Percentiles rank a stretch among this genome's conserved stretches.
Conservation (phyloP, 2,113 vertebrate genomes). For the Aix galericulata region DNA sequence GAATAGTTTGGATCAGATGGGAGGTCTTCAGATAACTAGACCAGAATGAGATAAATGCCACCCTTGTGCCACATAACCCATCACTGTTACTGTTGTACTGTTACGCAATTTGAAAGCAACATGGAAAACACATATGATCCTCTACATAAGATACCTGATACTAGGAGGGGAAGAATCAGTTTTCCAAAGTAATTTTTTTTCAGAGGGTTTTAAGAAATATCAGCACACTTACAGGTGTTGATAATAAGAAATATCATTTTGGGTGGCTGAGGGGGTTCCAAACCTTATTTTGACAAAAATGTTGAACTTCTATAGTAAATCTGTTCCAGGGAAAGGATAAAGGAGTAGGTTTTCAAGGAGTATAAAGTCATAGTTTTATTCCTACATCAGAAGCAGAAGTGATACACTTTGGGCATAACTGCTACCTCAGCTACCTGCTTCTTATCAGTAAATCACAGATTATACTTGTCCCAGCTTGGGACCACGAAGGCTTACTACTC, state of each 20-base stretch:
- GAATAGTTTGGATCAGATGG: not conserved
- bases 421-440: not conserved
- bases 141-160: not conserved
- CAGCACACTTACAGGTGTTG: not conserved
- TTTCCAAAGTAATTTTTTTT: not conserved
- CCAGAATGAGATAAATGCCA: not conserved
- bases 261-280: not conserved
- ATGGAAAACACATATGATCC: not conserved
- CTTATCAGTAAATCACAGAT: not conserved
- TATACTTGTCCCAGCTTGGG: not conserved
- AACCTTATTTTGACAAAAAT: not conserved
- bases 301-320: not conserved
- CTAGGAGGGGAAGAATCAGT: not conserved
- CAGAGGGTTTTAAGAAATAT: not conserved
- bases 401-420: not conserved
- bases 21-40: not conserved
- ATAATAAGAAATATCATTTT: not conserved
- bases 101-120: not conserved
- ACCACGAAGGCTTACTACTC: not conserved
- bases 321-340: not conserved
- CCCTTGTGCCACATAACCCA: rapidly evolving
- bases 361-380: not conserved
- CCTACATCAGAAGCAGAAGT: not conserved
- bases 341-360: not conserved
- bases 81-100: not conserved